Conservation (phyloP, 92 coral and sea anemone genomes). For the Heliopora coerulea region DNA sequence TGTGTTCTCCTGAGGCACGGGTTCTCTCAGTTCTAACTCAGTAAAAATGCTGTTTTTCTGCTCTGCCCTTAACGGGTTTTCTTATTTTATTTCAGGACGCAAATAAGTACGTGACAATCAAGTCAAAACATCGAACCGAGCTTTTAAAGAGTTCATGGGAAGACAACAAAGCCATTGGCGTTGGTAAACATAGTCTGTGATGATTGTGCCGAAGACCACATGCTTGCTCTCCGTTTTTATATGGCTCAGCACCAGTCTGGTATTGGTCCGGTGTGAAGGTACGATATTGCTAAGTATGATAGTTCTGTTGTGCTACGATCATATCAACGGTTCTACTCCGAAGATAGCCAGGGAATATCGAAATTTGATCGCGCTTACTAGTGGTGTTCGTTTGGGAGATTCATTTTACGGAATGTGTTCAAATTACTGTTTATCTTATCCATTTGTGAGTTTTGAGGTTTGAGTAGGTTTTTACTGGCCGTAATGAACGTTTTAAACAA, state of each 20-base stretch:
- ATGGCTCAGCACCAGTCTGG: slow-evolving; percentile 6
- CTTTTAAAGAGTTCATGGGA: not conserved
- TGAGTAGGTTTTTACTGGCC: not conserved
- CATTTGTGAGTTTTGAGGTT: not conserved
- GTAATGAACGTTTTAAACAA: slow-evolving; percentile 2
- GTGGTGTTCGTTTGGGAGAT: not conserved
- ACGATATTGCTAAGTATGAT: not conserved
- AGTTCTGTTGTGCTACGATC: not conserved
- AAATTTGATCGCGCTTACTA: slow-evolving; percentile 24
- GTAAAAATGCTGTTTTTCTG: not conserved
- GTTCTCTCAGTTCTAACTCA: not conserved
- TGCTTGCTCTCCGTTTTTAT: slow-evolving; percentile 12
- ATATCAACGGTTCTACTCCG: slow-evolving; percentile 6
- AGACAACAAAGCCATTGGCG: slow-evolving; percentile 18
- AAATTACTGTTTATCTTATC: not conserved
- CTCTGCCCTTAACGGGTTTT: not conserved
- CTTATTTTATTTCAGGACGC: slow-evolving; percentile 14
- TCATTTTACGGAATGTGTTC: slow-evolving; percentile 29
- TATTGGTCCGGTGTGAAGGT: slow-evolving; percentile 28
- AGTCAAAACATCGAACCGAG: not conserved
- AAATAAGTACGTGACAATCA: not conserved
- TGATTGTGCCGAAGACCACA: slow-evolving; percentile 20
- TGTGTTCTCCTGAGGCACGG: not conserved
- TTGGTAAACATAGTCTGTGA: slow-evolving; percentile 40
- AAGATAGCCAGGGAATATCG: not conserved